Base-by-base conservation (phyloP, 2,888 invertebrate species). In the Salticus scenicus region DNA sequence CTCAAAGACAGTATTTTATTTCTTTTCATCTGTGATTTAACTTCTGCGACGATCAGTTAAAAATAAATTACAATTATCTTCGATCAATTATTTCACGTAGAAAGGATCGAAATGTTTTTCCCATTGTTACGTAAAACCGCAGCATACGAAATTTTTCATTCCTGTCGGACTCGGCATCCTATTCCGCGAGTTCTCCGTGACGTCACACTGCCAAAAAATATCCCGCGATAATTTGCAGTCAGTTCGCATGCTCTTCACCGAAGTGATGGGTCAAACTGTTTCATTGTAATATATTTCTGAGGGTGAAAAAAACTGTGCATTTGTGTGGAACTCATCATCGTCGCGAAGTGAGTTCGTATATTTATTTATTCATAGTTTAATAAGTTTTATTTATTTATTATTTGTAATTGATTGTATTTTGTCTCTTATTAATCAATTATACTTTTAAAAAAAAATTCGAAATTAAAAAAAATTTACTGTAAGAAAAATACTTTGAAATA, bases 201-300 rank as follows among this genome's bases (percentile, higher is more conserved):
- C 57, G 57, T 57, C 57, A 57, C 57, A 7, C 24, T 4, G 12
- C 57, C 57, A 24, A 57, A 57, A 57, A 57, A 57, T 57, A 57
- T 24, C 24, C 57, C 20, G 57, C 14, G 57, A 57, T 57, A 57
- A 57, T 57, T 57, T 57, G 57, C 57, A 57, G 57, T 57, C 57
- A 57, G 20, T 57, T 24, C 7, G 57, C 57, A 57, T 57, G 24
- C 57, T 57, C 57, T 20, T 57, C 57, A 57, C 5, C 57, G 2
- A 5, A 24, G 57, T 24, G 57, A 57, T 57, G 57, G 57, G 57
- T 57, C 57, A 57, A 57, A 24, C 57, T 17, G 17, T 12, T 57
- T 12, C 24, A 24, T 57, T 57, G 24, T 24, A 57, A 12, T 57
- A 24, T 24, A 57, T 24, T 24, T 57, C 1, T 17, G 42, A 24